Percentiles rank a stretch among this genome's conserved stretches.
Conservation (phyloP, 1,140 invertebrate genomes). For the Aphelinus atriplicis region DNA sequence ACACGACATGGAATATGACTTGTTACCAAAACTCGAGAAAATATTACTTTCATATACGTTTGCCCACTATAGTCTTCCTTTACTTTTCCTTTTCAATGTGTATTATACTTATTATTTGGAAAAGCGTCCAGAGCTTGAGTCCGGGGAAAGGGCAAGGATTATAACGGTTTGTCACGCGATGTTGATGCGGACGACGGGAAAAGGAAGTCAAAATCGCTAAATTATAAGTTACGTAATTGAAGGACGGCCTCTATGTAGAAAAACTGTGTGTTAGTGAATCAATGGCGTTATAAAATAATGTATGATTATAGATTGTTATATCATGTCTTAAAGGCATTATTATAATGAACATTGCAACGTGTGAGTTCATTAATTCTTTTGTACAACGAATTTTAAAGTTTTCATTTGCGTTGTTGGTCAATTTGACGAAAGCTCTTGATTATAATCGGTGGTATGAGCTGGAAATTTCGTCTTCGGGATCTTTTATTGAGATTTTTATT, state of each 20-base stretch:
- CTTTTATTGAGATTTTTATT: constrained; percentile 34
- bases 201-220: too few species aligned
- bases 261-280: constrained; percentile 23
- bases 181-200: too few species aligned
- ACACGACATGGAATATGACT: too few species aligned
- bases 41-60: too few species aligned
- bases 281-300: constrained; percentile 16
- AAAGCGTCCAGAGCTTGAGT: too few species aligned
- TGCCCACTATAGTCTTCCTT: too few species aligned
- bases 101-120: too few species aligned
- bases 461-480: background rate
- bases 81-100: too few species aligned
- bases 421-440: background rate
- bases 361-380: constrained; percentile 17
- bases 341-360: background rate
- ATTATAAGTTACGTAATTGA: too few species aligned
- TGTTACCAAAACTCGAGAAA: too few species aligned
- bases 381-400: background rate
- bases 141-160: too few species aligned
- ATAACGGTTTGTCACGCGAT: too few species aligned
- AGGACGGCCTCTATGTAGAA: background rate
- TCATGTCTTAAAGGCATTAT: background rate
- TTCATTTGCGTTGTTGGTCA: constrained; percentile 6
- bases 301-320: constrained; percentile 31
- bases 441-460: background rate